Evolutionary conservation across 1,140 invertebrate genomes (phyloP).

Genomic region (Temnothorax curvispinosus): DNA sequence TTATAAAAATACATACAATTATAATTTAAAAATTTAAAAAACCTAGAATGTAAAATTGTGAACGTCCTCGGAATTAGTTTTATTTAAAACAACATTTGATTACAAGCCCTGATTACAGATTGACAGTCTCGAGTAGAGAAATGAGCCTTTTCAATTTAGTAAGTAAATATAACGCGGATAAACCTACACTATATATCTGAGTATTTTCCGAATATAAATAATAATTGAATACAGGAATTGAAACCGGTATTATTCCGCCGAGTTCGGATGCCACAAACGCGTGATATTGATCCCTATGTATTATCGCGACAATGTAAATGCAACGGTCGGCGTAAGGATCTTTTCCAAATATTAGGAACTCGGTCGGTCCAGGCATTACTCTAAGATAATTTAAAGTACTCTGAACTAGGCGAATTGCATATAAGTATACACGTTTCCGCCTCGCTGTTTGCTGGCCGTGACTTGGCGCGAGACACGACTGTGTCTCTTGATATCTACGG

Average conservation of each 20-base stretch:
- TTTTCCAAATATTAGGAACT: constrained; percentile 32
- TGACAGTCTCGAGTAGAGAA: neutral
- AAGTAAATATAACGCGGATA: neutral
- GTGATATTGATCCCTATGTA: neutral
- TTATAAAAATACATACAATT: neutral
- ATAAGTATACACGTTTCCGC: neutral
- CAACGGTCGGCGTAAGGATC: neutral
- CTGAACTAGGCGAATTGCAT: neutral
- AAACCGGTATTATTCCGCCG: constrained; percentile 20
- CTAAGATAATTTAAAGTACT: neutral
- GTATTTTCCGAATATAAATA: constrained; percentile 14
- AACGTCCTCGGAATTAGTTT: neutral
- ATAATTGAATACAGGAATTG: constrained; percentile 22
- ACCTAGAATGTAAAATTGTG: neutral
- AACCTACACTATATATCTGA: constrained; percentile 6
- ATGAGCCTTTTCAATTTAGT: neutral
- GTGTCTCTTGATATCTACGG: neutral
- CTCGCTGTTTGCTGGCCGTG: neutral
- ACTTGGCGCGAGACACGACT: neutral
- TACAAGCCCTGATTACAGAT: constrained; percentile 39
- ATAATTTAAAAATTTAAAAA: neutral
- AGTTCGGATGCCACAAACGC: neutral
- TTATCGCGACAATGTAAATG: neutral
- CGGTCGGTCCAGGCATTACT: neutral
- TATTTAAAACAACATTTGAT: neutral